phyloP scores from a whole-genome alignment of 2,888 invertebrate genomes.

The Pyralis farinalis region DNA sequence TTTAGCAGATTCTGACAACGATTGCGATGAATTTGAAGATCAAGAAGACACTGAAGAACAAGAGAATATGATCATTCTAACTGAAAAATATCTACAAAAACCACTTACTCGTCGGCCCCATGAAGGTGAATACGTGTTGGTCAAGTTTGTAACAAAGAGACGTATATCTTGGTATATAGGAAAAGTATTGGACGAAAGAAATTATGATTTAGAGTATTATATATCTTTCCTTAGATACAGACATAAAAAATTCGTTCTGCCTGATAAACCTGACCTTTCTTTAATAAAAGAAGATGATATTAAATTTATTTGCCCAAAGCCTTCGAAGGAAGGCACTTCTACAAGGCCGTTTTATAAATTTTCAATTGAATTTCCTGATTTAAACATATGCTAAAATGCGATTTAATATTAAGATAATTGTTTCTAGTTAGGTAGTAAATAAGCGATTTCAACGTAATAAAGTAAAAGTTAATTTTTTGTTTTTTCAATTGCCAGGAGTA shows the following conservation, averaged over 20 bases:
- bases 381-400: constrained; percentile 2
- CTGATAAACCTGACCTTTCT: too few species aligned
- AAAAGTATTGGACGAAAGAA: constrained; percentile 8
- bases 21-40: constrained; percentile 3
- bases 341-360: too few species aligned
- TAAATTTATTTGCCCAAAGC: too few species aligned
- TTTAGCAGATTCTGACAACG: constrained; percentile 9
- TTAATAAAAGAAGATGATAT: too few species aligned
- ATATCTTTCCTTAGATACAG: constrained; percentile 8
- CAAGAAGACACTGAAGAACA: too few species aligned
- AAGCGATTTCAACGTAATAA: too few species aligned
- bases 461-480: too few species aligned
- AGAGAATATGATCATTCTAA: constrained; percentile 4
- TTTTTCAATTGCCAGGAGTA: too few species aligned
- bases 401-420: too few species aligned
- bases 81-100: constrained; percentile 7
- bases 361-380: constrained; percentile 6
- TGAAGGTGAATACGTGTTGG: constrained; percentile 14
- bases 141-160: constrained; percentile 10
- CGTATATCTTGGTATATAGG: constrained; percentile 8
- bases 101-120: constrained; percentile 8
- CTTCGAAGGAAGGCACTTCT: too few species aligned
- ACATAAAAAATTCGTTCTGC: background rate
- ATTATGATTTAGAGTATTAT: constrained; percentile 10
- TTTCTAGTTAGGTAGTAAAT: too few species aligned